A percentile compares a stretch with the other conserved stretches of the same genome.
Evolutionary conservation across 2,888 invertebrate species (phyloP).

Genomic region (Cepaea hortensis): DNA sequence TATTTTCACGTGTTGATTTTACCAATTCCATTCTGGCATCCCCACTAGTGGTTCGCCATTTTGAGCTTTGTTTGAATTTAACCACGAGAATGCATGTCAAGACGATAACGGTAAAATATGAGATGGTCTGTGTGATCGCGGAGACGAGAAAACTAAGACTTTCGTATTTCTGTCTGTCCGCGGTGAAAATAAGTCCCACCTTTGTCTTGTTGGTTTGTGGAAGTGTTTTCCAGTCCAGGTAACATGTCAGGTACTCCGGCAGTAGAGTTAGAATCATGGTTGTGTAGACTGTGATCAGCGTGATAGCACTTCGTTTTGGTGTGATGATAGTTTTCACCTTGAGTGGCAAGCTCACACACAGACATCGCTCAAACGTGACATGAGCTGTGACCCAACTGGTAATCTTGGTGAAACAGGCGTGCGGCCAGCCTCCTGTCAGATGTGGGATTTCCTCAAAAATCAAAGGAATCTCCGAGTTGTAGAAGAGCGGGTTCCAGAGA

Average conservation of each 20-base stretch:
- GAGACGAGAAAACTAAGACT: neutral
- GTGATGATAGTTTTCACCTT: neutral
- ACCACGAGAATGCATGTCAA: neutral
- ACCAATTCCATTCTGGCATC: too few species aligned
- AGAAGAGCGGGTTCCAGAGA: neutral
- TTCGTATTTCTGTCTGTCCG: neutral
- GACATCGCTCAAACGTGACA: neutral
- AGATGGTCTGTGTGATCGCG: neutral
- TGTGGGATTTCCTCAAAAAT: neutral
- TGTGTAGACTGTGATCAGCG: neutral
- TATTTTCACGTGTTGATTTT: neutral
- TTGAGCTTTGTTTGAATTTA: constrained; percentile 4
- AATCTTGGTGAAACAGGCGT: neutral
- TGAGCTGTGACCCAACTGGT: neutral
- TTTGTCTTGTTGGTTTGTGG: neutral
- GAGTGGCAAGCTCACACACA: neutral
- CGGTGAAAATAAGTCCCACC: neutral
- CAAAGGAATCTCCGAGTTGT: neutral
- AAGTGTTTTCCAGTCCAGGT: neutral
- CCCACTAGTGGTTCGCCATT: neutral
- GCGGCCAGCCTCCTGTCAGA: neutral
- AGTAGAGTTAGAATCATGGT: neutral
- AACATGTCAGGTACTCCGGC: neutral
- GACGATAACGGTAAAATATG: neutral
- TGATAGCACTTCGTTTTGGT: neutral